phyloP scores from a whole-genome alignment of 2,888 invertebrate genomes.

The Amphipyra berbera region DNA sequence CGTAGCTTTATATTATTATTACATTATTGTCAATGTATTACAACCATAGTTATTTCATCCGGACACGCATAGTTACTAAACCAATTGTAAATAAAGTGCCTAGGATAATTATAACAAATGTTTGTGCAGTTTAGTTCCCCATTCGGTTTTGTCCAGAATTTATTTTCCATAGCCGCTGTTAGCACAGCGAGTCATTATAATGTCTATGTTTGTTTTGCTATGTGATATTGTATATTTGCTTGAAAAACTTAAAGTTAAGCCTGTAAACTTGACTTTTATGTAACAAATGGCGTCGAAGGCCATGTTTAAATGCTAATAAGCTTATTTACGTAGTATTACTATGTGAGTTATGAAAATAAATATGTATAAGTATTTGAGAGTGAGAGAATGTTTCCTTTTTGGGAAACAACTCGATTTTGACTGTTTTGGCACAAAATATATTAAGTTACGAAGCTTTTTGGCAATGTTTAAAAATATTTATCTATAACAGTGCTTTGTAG shows the following conservation, averaged over 20 bases:
- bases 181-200: too few relatives aligned
- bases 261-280: not conserved
- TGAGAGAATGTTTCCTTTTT: too few relatives aligned
- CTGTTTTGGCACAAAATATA: not conserved
- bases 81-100: conserved; percentile 15
- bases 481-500: too few relatives aligned
- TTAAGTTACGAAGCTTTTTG: not conserved
- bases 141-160: not conserved
- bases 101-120: not conserved
- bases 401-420: not conserved
- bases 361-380: not conserved
- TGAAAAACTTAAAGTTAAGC: too few relatives aligned
- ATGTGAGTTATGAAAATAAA: not conserved
- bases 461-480: not conserved
- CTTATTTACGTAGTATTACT: not conserved
- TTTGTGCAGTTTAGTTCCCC: not conserved
- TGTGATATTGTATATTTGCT: too few relatives aligned
- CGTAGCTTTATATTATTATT: conserved; percentile 4
- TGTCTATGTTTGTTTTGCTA: too few relatives aligned
- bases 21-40: conserved; percentile 7
- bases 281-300: not conserved
- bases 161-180: too few relatives aligned
- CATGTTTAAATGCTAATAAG: not conserved
- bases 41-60: conserved; percentile 1
- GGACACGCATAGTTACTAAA: conserved; percentile 9